Percentiles rank a stretch among this genome's conserved stretches.
These are phyloP conservation scores for Sorex fumeus DNA, from an alignment of 2,113 vertebrate species.

Conservation along the genomic window DNA sequence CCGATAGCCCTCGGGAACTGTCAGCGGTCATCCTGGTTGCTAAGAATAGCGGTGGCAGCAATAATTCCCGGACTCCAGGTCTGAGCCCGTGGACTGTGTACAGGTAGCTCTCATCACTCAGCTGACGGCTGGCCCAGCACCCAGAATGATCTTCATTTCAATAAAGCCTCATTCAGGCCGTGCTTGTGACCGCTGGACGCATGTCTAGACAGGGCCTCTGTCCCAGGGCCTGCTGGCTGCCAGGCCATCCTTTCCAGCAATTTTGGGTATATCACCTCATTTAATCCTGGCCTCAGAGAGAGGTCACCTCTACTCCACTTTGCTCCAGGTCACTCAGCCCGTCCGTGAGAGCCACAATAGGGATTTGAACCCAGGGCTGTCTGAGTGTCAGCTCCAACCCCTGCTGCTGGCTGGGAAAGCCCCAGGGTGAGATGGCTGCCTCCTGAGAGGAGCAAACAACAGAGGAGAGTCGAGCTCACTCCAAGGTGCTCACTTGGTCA, in stretches of 20 bases:
- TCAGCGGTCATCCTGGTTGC: constrained; percentile 12
- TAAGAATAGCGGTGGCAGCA: constrained; percentile 6
- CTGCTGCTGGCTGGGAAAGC: background rate
- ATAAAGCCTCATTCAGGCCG: accelerated
- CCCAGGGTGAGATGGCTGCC: background rate
- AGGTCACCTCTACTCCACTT: too few species aligned
- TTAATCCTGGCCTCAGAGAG: background rate
- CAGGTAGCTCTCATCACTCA: background rate
- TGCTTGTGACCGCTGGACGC: background rate
- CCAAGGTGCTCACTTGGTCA: too few species aligned
- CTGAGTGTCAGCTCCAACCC: background rate
- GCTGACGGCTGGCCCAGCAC: background rate
- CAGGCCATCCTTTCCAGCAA: background rate
- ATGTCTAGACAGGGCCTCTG: background rate
- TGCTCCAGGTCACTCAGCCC: background rate
- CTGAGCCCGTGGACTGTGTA: constrained; percentile 14
- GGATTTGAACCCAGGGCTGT: background rate
- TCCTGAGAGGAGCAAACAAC: background rate
- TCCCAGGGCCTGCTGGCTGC: background rate
- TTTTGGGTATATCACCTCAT: background rate
- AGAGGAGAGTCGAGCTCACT: background rate
- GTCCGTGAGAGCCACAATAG: background rate
- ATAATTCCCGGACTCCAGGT: background rate
- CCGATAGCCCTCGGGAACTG: background rate
- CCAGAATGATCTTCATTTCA: background rate